A percentile compares a stretch with the other conserved stretches of the same genome.
Evolutionary conservation across 2,113 vertebrate species (phyloP).

Genomic region (Ciconia boyciana): DNA sequence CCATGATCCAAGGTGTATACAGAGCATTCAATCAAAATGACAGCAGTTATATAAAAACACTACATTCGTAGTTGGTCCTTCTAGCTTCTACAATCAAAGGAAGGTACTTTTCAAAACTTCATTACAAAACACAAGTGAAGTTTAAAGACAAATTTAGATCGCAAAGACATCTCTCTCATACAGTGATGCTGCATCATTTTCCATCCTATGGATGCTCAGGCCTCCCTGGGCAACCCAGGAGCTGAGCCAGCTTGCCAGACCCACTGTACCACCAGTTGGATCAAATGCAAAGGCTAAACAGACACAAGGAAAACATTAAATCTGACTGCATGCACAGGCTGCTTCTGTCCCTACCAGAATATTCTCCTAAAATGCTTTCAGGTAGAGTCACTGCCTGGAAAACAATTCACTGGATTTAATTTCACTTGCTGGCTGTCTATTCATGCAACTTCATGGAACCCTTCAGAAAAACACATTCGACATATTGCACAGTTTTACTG

Average conservation of each 20-base stretch:
- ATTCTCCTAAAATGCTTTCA: background rate
- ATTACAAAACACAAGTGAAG: background rate
- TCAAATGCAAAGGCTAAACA: background rate
- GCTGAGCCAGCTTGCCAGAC: background rate
- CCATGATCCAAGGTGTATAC: rapidly evolving
- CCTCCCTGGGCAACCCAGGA: background rate
- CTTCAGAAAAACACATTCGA: background rate
- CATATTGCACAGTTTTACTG: background rate
- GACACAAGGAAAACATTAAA: background rate
- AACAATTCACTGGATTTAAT: background rate
- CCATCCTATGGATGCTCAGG: background rate
- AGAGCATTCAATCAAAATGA: background rate
- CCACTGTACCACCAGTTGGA: background rate
- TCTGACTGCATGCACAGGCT: background rate
- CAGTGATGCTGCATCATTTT: background rate
- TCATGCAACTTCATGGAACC: background rate
- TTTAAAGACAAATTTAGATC: background rate
- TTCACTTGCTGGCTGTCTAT: background rate
- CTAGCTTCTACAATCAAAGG: background rate
- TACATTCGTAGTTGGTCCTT: background rate
- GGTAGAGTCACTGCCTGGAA: background rate
- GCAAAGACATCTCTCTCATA: background rate
- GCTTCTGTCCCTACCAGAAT: background rate
- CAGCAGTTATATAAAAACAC: background rate
- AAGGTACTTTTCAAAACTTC: background rate